Evolutionary conservation across 2,888 invertebrate genomes (phyloP), one percentile per base, ranked within the genome.

Genomic region (Eupithecia subumbrata): DNA sequence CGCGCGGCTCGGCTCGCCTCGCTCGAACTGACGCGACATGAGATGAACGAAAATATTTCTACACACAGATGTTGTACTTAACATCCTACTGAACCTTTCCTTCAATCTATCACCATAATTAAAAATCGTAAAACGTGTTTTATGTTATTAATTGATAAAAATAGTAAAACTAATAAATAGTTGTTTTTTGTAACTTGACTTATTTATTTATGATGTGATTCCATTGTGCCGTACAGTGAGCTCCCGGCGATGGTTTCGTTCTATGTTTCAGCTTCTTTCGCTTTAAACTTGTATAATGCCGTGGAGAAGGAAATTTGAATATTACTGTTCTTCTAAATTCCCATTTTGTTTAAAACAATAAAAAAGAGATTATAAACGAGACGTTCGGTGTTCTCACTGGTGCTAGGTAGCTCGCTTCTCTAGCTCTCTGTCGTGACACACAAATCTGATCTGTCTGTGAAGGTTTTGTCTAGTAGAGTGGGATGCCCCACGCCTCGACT

Each of bases 151-250:
- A 84, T 87, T 85, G 85, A 89, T 90, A 92, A 92, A 90, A 91
- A 91, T 86, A 86, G 91, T 90, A 92, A 92, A 93, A 92, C 86
- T 86, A 88, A 87, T 88, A 91, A 90, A 89, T 88, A 90, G 89
- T 90, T 83, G 84, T 90, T 88, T 88, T 84, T 91, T 89, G 86
- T 90, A 87, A 86, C 86, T 84, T 84, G 84, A 85, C 86, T 89
- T 90, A 89, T 90, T 89, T 91, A 89, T 91, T 89, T 68, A 89
- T 73, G 71, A 52, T 90, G 90, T 89, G 87, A 87, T 89, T 87
- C 18, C 34, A 64, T 34, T 34, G 60, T 60, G 60, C 9, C 22
- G n/a, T 22, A 11, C 2, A 11, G 52, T 22, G 52, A 56, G 52
- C 22, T 22, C 52, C 22, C 22, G 22, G 52, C 52, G 22, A 25